These are phyloP conservation scores for Saccostrea echinata DNA, from an alignment of 1,140 invertebrate genomes.

Conservation along the genomic window DNA sequence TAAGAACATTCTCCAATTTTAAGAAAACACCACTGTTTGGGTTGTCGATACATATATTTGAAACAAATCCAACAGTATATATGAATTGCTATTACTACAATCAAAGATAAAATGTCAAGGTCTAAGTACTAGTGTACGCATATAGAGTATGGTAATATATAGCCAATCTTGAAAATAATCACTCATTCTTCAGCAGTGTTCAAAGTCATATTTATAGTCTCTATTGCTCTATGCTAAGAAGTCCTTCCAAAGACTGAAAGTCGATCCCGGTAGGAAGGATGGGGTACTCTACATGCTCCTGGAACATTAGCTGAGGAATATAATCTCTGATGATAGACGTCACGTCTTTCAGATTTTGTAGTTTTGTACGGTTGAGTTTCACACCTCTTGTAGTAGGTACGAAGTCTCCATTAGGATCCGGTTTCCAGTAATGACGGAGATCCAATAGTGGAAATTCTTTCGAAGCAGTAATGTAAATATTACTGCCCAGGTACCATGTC, in stretches of 20 bases:
- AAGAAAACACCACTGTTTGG: not conserved
- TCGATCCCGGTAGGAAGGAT: not conserved
- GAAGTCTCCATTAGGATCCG: constrained; percentile 2
- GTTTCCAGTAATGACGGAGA: not conserved
- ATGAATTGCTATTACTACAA: not conserved
- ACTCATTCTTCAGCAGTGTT: too few relatives aligned
- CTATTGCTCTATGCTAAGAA: too few relatives aligned
- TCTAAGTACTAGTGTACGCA: not conserved
- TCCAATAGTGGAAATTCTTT: not conserved
- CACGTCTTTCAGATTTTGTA: constrained; percentile 3
- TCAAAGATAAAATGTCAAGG: not conserved
- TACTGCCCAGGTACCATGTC: not conserved
- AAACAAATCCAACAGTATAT: not conserved
- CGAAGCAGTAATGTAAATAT: constrained; percentile 1
- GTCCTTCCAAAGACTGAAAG: not conserved
- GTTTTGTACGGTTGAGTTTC: constrained; percentile 19
- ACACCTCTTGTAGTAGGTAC: constrained; percentile 5
- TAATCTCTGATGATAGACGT: not conserved
- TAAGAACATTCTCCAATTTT: not conserved
- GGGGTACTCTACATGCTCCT: not conserved
- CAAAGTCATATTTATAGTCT: too few relatives aligned
- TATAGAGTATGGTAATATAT: not conserved
- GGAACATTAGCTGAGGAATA: not conserved
- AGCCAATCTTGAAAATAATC: not conserved
- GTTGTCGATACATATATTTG: constrained; percentile 35